phyloP scores from a whole-genome alignment of 2,797 vertebrate species.

The Emydoidea blandingii region DNA sequence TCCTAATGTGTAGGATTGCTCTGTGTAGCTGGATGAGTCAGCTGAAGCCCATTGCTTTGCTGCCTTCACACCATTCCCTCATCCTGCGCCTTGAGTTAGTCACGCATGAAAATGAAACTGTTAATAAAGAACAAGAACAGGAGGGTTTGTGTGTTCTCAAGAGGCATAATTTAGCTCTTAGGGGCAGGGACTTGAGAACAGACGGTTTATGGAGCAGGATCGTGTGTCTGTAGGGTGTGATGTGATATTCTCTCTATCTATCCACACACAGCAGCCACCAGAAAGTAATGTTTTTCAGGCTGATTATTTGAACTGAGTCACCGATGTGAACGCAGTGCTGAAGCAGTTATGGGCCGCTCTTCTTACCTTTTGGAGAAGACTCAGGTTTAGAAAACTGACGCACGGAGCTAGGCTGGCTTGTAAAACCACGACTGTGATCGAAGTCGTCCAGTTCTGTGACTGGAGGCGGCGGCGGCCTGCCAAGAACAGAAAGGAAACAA shows the following conservation, averaged over 20 bases:
- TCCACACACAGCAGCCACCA: background rate
- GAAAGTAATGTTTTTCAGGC: background rate
- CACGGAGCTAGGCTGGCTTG: conserved; percentile 73
- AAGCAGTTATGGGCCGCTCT: background rate
- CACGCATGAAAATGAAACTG: conserved; percentile 47
- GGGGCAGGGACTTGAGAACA: background rate
- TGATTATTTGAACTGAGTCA: background rate
- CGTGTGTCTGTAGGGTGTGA: background rate
- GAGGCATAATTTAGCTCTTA: background rate
- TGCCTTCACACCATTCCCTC: conserved; percentile 13
- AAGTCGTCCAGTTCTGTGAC: conserved; percentile 45
- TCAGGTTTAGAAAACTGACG: conserved; percentile 76
- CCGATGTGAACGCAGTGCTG: background rate
- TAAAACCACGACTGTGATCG: conserved; percentile 54
- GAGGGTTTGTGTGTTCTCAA: background rate
- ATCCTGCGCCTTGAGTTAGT: conserved; percentile 35
- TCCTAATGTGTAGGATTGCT: conserved; percentile 15
- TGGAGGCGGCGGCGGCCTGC: conserved; percentile 75
- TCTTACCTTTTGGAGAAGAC: conserved; percentile 82
- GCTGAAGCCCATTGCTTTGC: conserved; percentile 23
- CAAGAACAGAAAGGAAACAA: background rate
- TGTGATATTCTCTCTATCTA: background rate
- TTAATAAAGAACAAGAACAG: fast-evolving
- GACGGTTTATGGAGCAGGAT: background rate
- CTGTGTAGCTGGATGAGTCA: conserved; percentile 13